Base-by-base conservation (phyloP, 2,888 invertebrate species). In the Dexiosoma caninum region DNA sequence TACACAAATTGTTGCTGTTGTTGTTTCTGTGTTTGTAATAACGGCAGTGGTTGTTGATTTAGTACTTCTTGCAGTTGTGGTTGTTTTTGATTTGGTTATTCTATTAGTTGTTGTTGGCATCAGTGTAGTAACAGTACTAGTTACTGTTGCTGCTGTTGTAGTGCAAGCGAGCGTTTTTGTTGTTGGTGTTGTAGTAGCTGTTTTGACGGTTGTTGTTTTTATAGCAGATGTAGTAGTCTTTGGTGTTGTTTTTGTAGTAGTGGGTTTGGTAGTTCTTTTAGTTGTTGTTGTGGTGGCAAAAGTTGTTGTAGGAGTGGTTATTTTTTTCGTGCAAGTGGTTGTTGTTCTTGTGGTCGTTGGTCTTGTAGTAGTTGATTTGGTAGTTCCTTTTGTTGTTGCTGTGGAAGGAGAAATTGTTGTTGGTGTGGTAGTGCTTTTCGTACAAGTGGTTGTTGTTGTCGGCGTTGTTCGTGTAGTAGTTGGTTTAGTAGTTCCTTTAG, bases 281-380 rank as follows among this genome's bases (percentile, higher is more conserved):
- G 76, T 32, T 30, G 59, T 60, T 5, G 59, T 60, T 10, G 44
- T 42, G 3, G 67, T n/a, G n/a, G n/a, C n/a, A n/a, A n/a, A n/a
- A n/a, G n/a, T n/a, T n/a, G n/a, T n/a, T n/a, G n/a, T n/a, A n/a
- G n/a, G n/a, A 10, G 60, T 44, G 19, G 51, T 60, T 6, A 46
- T 55, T 0, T 69, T 74, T 14, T 67, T 60, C 5, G 69, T 53
- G 10, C 44, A 44, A 1, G 69, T 55, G 0, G 69, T 49, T 21
- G 42, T 79, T 46, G 69, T 42, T 49, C 32, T 53, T 2, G 46
- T 55, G 2, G 59, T 55, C 0, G 49, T 6, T 1, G 49, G 49
- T 40, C 75, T 72, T 2, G 59, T 9, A 10, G 21, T 4, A 19
- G 46, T 1, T 14, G 0, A 2, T 14, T 4, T n/a, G 4, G 40